Evolutionary conservation across 2,113 vertebrate genomes (phyloP).

Genomic region (Genyomyrus donnyi): DNA sequence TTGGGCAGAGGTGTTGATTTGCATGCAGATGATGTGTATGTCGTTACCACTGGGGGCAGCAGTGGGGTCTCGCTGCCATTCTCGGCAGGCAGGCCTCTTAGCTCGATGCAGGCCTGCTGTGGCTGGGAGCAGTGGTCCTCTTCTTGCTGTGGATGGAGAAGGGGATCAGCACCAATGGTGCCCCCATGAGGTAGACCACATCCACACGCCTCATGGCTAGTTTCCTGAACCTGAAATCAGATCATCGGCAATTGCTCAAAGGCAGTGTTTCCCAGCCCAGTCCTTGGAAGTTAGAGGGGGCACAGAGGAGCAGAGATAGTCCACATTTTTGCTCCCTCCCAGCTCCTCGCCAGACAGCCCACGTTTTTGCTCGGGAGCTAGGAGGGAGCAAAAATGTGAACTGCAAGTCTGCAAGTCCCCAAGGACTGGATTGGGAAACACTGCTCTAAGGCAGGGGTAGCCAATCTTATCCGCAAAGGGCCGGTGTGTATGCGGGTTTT

Average conservation of each 20-base stretch:
- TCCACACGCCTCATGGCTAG: neutral
- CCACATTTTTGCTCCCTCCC: neutral
- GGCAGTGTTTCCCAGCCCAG: neutral
- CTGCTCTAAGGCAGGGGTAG: neutral
- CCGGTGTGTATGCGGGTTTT: too few relatives aligned
- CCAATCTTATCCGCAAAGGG: too few relatives aligned
- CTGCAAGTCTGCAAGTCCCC: neutral
- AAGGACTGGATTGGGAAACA: neutral
- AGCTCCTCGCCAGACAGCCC: neutral
- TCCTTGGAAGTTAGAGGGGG: neutral
- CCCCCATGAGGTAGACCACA: neutral
- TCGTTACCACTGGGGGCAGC: slow-evolving; percentile 26
- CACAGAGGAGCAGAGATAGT: neutral
- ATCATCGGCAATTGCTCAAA: neutral
- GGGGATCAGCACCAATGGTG: neutral
- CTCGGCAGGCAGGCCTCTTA: slow-evolving; percentile 19
- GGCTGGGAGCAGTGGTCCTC: neutral
- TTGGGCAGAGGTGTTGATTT: neutral
- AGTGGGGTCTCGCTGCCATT: slow-evolving; percentile 29
- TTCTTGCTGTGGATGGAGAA: neutral
- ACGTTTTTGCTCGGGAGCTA: neutral
- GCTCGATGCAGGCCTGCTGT: slow-evolving; percentile 21
- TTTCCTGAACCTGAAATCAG: neutral
- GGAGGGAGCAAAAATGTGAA: neutral
- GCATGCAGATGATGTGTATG: neutral